Evolutionary conservation across 1,140 invertebrate genomes (phyloP).

Genomic region (Anastatus disparis): DNA sequence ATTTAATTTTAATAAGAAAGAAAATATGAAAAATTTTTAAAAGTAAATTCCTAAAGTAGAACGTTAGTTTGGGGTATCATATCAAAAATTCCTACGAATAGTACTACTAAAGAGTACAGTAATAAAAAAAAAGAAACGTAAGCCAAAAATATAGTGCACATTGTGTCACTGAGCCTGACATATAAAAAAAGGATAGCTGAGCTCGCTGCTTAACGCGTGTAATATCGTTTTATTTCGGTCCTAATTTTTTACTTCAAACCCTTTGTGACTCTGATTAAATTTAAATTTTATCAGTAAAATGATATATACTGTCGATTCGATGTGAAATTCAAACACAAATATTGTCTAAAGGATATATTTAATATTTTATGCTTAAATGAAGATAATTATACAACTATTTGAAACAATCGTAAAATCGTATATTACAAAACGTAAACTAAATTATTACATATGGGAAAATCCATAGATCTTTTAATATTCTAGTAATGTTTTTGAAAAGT

Average conservation of each 20-base stretch:
- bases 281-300: too few relatives aligned
- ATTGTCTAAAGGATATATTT: too few relatives aligned
- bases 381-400: too few relatives aligned
- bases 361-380: too few relatives aligned
- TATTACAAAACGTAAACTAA: too few relatives aligned
- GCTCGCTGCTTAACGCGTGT: slow-evolving; percentile 19
- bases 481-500: too few relatives aligned
- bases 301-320: too few relatives aligned
- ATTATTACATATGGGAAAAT: too few relatives aligned
- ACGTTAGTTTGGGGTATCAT: neutral
- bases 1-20: too few relatives aligned
- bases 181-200: slow-evolving; percentile 10
- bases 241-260: neutral
- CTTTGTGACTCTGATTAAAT: neutral
- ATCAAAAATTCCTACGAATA: neutral
- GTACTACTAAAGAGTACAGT: neutral
- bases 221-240: neutral
- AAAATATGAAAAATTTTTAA: neutral
- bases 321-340: too few relatives aligned
- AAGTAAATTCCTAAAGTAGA: neutral
- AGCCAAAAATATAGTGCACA: slow-evolving; percentile 19
- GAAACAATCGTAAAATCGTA: too few relatives aligned
- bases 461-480: too few relatives aligned
- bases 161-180: slow-evolving; percentile 16
- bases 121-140: slow-evolving; percentile 12